Evolutionary conservation across 2,888 invertebrate species (phyloP).

Genomic region (Scaptomyza parva): DNA sequence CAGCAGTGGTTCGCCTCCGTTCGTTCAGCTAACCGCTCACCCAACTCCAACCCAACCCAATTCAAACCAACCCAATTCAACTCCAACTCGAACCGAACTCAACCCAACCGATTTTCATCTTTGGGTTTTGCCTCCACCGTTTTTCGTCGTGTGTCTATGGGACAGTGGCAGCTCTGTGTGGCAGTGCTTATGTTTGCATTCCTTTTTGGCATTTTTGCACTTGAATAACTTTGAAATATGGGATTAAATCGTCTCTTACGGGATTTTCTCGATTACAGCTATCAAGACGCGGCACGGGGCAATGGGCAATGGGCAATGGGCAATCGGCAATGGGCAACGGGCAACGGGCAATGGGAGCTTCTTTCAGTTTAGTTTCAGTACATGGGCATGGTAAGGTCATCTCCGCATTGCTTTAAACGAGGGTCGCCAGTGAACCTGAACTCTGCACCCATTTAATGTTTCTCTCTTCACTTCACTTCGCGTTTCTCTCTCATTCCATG

Average conservation of each 20-base stretch:
- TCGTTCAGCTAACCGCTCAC: not conserved
- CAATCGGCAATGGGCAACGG: conserved; percentile 8
- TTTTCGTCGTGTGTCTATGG: conserved; percentile 48
- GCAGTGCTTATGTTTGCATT: conserved; percentile 80
- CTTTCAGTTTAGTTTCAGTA: conserved; percentile 1
- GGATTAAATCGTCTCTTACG: conserved; percentile 83
- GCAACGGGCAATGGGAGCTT: conserved; percentile 3
- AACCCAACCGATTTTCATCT: conserved; percentile 26
- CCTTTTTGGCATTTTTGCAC: conserved; percentile 83
- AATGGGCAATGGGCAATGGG: conserved; percentile 12
- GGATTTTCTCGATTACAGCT: conserved; percentile 83
- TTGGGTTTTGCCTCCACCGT: conserved; percentile 18
- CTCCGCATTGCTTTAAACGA: conserved; percentile 27
- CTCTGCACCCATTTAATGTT: conserved; percentile 38
- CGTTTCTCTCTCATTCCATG: not conserved
- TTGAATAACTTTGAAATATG: conserved; percentile 83
- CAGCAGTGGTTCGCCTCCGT: conserved; percentile 39
- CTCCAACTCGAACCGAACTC: too few relatives aligned
- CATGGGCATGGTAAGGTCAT: conserved; percentile 46
- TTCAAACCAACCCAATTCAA: too few relatives aligned
- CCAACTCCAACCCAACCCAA: too few relatives aligned
- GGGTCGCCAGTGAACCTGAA: conserved; percentile 62
- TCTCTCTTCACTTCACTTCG: conserved; percentile 6
- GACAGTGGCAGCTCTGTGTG: conserved; percentile 52
- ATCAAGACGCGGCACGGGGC: conserved; percentile 58